These are phyloP conservation scores for Plagodis dolabraria DNA, from an alignment of 2,888 invertebrate species.

Conservation along the genomic window DNA sequence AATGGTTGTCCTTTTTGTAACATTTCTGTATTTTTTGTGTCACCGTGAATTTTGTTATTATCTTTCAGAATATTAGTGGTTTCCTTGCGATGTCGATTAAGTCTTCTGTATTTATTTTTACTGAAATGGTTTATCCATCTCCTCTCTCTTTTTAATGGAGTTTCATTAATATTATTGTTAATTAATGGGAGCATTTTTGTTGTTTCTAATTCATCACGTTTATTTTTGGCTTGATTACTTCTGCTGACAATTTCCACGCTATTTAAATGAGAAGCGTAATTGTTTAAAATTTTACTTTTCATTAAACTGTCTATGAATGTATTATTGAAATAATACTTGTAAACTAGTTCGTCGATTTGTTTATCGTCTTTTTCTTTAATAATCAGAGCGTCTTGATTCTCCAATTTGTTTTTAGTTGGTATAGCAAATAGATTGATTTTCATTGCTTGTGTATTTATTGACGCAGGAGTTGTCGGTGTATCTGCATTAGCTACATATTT, in stretches of 20 bases:
- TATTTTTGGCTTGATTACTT: slow-evolving; percentile 51
- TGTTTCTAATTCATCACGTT: slow-evolving; percentile 56
- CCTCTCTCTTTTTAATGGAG: slow-evolving; percentile 49
- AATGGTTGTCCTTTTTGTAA: slow-evolving; percentile 15
- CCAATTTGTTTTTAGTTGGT: slow-evolving; percentile 51
- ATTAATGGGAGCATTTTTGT: slow-evolving; percentile 60
- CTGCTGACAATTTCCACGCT: slow-evolving; percentile 37
- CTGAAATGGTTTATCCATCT: slow-evolving; percentile 67
- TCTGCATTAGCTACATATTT: slow-evolving; percentile 7
- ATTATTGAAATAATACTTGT: slow-evolving; percentile 79
- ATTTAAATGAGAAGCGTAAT: slow-evolving; percentile 45
- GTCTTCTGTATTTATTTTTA: slow-evolving; percentile 37
- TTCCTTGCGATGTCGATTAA: slow-evolving; percentile 34
- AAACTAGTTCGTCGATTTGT: slow-evolving; percentile 72
- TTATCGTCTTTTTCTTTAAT: slow-evolving; percentile 71
- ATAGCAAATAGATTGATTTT: slow-evolving; percentile 74
- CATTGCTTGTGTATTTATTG: slow-evolving; percentile 55
- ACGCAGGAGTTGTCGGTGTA: slow-evolving; percentile 34
- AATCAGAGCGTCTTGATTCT: slow-evolving; percentile 66
- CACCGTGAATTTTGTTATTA: background rate
- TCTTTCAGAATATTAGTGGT: slow-evolving; percentile 7
- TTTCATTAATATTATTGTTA: slow-evolving; percentile 34
- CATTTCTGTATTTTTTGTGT: slow-evolving; percentile 28
- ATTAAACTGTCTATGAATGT: slow-evolving; percentile 73
- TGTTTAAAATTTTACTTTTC: slow-evolving; percentile 62